Evolutionary conservation across 2,113 vertebrate species (phyloP).

Genomic region (Nothoprocta perdicaria): DNA sequence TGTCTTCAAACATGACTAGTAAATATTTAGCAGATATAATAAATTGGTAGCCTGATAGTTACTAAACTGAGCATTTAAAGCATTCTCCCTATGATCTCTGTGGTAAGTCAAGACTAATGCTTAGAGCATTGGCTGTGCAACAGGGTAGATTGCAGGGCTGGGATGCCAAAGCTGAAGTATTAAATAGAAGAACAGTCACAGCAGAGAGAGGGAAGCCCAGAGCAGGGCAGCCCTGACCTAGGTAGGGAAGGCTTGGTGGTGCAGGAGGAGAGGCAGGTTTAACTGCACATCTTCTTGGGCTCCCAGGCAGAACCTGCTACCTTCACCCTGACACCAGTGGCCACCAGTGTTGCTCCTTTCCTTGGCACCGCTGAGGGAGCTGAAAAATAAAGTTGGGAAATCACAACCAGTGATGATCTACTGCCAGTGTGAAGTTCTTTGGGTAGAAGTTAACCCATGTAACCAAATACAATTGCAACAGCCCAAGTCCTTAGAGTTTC

Average conservation of each 20-base stretch:
- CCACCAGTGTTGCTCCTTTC: background rate
- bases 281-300: background rate
- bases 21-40: background rate
- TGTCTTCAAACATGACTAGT: background rate
- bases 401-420: background rate
- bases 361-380: background rate
- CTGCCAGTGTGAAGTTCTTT: background rate
- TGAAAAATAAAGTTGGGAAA: background rate
- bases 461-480: background rate
- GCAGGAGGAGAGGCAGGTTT: background rate
- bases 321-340: background rate
- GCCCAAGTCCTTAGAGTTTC: background rate
- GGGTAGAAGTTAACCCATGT: background rate
- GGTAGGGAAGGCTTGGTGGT: background rate
- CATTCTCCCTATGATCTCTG: background rate
- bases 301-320: background rate
- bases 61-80: background rate
- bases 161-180: background rate
- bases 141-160: background rate
- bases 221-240: background rate
- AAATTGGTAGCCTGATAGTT: background rate
- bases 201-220: rapidly evolving
- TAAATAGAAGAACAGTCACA: background rate
- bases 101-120: background rate
- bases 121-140: background rate